Percentiles rank a stretch among this genome's conserved stretches.
These are phyloP conservation scores for Leptura quadrifasciata DNA, from an alignment of 2,888 invertebrate genomes.

Conservation along the genomic window DNA sequence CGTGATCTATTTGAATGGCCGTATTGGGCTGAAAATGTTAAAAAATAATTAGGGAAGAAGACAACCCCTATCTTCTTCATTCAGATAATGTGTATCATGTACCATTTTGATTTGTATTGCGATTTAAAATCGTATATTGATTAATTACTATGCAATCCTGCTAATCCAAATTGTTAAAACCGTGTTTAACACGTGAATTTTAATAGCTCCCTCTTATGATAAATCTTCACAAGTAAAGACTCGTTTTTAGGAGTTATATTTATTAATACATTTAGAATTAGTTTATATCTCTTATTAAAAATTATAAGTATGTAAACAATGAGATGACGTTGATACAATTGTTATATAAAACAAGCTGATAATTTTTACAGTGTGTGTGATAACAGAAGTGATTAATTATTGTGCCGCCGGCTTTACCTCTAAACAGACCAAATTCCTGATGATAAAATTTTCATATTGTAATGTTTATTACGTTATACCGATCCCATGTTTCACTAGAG, in stretches of 20 bases:
- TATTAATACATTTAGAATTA: neutral
- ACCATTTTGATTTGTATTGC: too few relatives aligned
- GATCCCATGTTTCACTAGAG: too few relatives aligned
- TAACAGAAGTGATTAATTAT: constrained; percentile 4
- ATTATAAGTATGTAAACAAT: constrained; percentile 1
- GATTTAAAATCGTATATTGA: neutral
- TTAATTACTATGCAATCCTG: neutral
- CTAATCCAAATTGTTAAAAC: neutral
- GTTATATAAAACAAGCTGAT: neutral
- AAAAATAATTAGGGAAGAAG: too few relatives aligned
- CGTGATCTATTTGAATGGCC: too few relatives aligned
- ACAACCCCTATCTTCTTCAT: too few relatives aligned
- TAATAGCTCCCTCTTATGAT: neutral
- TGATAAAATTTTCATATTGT: neutral
- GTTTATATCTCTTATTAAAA: neutral
- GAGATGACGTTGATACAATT: neutral
- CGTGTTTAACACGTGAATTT: neutral
- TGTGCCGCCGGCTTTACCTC: neutral
- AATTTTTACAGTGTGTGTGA: neutral
- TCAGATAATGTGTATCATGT: too few relatives aligned
- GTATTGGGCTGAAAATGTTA: too few relatives aligned
- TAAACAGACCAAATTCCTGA: neutral
- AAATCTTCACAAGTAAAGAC: neutral
- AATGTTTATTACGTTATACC: neutral
- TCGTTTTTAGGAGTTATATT: neutral